Evolutionary conservation across 2,888 invertebrate genomes (phyloP).

Genomic region (Protophormia terraenovae): DNA sequence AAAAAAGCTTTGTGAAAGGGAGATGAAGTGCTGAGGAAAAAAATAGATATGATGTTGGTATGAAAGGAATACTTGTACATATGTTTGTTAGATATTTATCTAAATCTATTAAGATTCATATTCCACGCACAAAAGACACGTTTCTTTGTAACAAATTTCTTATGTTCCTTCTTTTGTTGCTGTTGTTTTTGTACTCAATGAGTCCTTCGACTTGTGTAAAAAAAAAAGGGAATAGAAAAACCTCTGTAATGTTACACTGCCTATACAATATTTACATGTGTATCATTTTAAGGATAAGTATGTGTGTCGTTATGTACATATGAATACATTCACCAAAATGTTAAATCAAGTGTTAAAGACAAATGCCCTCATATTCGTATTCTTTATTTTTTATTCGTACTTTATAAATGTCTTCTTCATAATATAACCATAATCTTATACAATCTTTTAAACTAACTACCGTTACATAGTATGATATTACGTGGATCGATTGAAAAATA

Average conservation of each 20-base stretch:
- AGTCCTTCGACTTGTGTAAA: slow-evolving; percentile 22
- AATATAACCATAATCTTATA: slow-evolving; percentile 53
- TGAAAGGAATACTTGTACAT: slow-evolving; percentile 45
- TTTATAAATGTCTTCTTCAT: slow-evolving; percentile 50
- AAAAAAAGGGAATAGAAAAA: slow-evolving; percentile 1
- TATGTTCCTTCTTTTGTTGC: slow-evolving; percentile 7
- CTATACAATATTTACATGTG: slow-evolving; percentile 37
- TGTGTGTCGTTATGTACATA: neutral
- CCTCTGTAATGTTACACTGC: slow-evolving; percentile 29
- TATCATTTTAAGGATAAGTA: neutral
- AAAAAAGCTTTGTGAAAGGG: neutral
- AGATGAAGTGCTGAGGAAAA: neutral
- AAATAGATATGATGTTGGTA: slow-evolving; percentile 21
- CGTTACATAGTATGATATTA: neutral
- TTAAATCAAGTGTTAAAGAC: slow-evolving; percentile 67
- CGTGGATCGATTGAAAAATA: slow-evolving; percentile 1
- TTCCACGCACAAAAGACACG: slow-evolving; percentile 68
- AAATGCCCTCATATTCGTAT: slow-evolving; percentile 51
- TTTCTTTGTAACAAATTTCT: slow-evolving; percentile 58
- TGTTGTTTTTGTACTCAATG: slow-evolving; percentile 16
- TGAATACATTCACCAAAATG: slow-evolving; percentile 46
- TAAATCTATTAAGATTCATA: slow-evolving; percentile 69
- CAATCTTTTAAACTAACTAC: slow-evolving; percentile 45
- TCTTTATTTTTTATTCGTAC: slow-evolving; percentile 18
- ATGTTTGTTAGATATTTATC: slow-evolving; percentile 67